Evolutionary conservation across 92 coral and sea anemone species (phyloP), one percentile per base, ranked within the genome.

Genomic region (Parazoanthus darwini): DNA sequence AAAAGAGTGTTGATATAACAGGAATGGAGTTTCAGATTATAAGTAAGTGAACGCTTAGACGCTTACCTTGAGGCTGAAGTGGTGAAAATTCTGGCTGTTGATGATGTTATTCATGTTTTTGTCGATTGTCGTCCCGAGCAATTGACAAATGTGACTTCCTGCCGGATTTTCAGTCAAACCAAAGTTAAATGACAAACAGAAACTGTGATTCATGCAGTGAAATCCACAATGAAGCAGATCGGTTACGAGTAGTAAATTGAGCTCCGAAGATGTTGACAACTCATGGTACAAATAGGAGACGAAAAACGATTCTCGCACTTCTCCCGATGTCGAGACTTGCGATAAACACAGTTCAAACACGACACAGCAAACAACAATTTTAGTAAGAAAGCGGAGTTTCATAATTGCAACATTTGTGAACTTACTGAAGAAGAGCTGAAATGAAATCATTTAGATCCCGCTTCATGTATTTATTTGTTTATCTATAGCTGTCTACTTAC

Each of bases 121-220:
- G 7, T 79, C 37, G 22, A 20, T 33, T 1, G 39, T 54, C 8
- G 67, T 23, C 43, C 38, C n/a, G 18, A 79, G 66, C 18, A 79
- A 44, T 50, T 79, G 82, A 50, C 82, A 79, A 46, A 11, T 79
- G 66, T 79, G 82, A 25, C 26, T 15, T 48, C 68, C 67, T 25
- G 38, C 66, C 43, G 18, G 22, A 25, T 26, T 35, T 6, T 2
- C 10, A 79, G 20, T 79, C 39, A 79, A 11, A 10, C 82, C 82
- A 48, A 50, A 79, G n/a, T 79, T 79, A 50, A 46, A 79, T 8
- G 67, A 79, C 82, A n/a, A 42, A 79, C 82, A 79, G 82, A 33
- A 46, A 50, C 8, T 29, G 82, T 79, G 26, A 1, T 33, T 79
- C 39, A 46, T 25, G 82, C 82, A 79, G 20, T 50, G 63, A 50